These are phyloP conservation scores for Lagria hirta DNA, from an alignment of 2,888 invertebrate genomes.

Conservation along the genomic window DNA sequence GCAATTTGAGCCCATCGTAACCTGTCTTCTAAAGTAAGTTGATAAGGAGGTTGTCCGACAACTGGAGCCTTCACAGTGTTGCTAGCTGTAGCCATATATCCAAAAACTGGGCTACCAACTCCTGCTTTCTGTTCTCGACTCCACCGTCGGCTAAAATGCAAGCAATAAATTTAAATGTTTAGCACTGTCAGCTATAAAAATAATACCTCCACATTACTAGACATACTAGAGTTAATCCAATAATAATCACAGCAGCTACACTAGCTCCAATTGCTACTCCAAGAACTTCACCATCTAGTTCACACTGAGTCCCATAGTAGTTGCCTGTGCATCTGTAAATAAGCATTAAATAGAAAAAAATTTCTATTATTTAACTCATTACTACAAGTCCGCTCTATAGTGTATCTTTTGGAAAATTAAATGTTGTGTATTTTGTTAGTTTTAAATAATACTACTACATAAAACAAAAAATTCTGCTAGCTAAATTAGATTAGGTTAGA, in stretches of 20 bases:
- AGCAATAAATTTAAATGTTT: constrained; percentile 15
- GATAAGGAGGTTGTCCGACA: constrained; percentile 76
- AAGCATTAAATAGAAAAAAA: no score
- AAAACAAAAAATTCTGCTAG: no score
- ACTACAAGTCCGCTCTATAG: no score
- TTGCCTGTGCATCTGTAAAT: constrained; percentile 82
- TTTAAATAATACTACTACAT: no score
- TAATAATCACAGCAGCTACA: constrained; percentile 84
- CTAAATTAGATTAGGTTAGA: no score
- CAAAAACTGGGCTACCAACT: constrained; percentile 81
- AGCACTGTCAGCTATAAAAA: constrained; percentile 5
- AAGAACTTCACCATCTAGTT: constrained; percentile 88
- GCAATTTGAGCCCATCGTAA: constrained; percentile 88
- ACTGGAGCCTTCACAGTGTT: constrained; percentile 71
- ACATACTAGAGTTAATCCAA: constrained; percentile 81
- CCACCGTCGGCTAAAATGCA: constrained; percentile 75
- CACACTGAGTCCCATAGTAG: constrained; percentile 86
- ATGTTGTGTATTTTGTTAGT: no score
- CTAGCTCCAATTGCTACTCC: constrained; percentile 90
- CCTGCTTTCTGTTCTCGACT: constrained; percentile 82
- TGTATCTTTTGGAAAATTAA: no score
- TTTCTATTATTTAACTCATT: no score
- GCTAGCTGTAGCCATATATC: constrained; percentile 75
- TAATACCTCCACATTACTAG: constrained; percentile 88
- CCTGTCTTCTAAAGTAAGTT: constrained; percentile 76